A percentile compares a stretch with the other conserved stretches of the same genome.
Evolutionary conservation across 2,888 invertebrate species (phyloP).

Genomic region (Caenorhabditis zanzibari): DNA sequence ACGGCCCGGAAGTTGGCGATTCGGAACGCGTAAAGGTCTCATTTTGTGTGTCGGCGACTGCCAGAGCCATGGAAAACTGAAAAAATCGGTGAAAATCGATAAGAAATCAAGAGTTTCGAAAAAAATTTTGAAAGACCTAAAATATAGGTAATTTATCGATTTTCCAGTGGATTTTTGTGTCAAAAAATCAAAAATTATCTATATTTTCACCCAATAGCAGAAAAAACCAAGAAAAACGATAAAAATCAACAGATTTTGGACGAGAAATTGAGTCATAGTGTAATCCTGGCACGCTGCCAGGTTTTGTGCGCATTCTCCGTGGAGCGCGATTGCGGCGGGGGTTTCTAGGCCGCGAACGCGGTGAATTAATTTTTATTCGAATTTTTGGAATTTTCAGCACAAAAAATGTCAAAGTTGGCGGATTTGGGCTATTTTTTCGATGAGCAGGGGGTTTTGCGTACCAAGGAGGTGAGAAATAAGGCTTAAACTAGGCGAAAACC

Average conservation of each 20-base stretch:
- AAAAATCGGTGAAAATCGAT: not conserved
- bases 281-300: slow-evolving; percentile 27
- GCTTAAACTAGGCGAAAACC: not conserved
- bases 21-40: slow-evolving; percentile 38
- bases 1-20: slow-evolving; percentile 42
- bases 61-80: slow-evolving; percentile 53
- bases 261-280: slow-evolving; percentile 6
- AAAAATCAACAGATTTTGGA: not conserved
- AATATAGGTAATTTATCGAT: not conserved
- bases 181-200: not conserved
- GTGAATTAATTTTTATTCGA: not conserved
- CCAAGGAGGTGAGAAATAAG: slow-evolving; percentile 10
- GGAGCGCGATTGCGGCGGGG: not conserved
- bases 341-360: not conserved
- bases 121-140: not conserved
- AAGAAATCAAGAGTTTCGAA: not conserved
- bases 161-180: not conserved
- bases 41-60: slow-evolving; percentile 37
- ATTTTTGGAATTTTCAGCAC: slow-evolving; percentile 1
- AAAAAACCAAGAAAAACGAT: not conserved
- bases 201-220: not conserved
- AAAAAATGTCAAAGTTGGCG: slow-evolving; percentile 13
- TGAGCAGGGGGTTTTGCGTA: slow-evolving; percentile 30
- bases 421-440: slow-evolving; percentile 57
- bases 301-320: not conserved